Conservation (phyloP, 2,113 vertebrate species). For the Psilopogon haemacephalus region DNA sequence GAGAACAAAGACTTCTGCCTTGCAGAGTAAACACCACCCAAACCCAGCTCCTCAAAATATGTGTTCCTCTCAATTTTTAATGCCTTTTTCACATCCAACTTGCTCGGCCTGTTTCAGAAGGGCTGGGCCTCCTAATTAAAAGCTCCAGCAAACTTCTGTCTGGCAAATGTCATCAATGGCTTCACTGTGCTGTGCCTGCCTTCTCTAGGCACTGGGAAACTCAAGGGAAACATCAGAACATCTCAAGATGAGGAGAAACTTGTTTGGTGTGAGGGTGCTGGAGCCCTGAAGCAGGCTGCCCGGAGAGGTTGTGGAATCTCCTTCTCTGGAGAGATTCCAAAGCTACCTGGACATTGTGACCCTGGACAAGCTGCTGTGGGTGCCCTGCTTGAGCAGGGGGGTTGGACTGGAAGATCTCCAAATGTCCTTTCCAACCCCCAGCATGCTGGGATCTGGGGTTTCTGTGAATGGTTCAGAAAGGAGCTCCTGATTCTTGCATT, state of each 20-base stretch:
- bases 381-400: too few species aligned
- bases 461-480: neutral
- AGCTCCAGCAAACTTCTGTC: neutral
- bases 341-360: too few species aligned
- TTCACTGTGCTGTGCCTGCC: neutral
- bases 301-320: too few species aligned
- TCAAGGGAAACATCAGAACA: too few species aligned
- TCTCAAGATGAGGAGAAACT: too few species aligned
- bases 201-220: neutral
- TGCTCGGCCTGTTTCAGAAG: conserved; percentile 61
- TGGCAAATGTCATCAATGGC: conserved; percentile 42
- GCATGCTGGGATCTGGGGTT: too few species aligned
- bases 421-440: too few species aligned
- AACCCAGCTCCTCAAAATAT: conserved; percentile 43
- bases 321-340: too few species aligned
- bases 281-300: too few species aligned
- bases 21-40: conserved; percentile 44
- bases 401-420: too few species aligned
- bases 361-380: too few species aligned
- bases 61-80: conserved; percentile 58
- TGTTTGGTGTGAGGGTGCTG: too few species aligned
- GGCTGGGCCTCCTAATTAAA: conserved; percentile 55
- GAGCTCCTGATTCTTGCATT: neutral
- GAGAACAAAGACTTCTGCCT: conserved; percentile 54
- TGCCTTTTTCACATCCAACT: conserved; percentile 59